Evolutionary conservation across 2,797 vertebrate species (phyloP).

Genomic region (Pangasius mekongensis): DNA sequence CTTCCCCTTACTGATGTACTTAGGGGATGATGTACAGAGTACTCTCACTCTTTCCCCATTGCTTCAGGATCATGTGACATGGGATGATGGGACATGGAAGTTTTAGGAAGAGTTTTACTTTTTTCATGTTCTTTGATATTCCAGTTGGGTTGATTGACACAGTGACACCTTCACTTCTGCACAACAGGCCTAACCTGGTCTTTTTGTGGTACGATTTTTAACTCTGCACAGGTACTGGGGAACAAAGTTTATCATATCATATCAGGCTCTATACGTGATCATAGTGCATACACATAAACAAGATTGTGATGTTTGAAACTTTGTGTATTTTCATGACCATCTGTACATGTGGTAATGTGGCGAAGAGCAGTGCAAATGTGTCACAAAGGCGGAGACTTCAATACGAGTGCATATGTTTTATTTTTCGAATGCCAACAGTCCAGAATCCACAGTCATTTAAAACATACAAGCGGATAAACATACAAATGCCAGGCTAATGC

Average conservation of each 20-base stretch:
- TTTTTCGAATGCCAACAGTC: neutral
- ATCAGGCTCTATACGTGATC: neutral
- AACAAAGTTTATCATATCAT: neutral
- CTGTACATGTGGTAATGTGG: neutral
- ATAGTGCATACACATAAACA: neutral
- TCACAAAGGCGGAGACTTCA: neutral
- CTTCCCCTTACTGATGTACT: constrained; percentile 35
- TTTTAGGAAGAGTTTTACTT: constrained; percentile 17
- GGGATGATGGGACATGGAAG: constrained; percentile 5
- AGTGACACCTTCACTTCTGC: constrained; percentile 23
- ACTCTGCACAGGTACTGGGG: constrained; percentile 36
- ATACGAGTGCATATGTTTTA: neutral
- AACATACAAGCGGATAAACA: neutral
- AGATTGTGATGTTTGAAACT: neutral
- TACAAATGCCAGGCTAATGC: neutral
- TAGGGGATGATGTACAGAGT: neutral
- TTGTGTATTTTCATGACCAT: neutral
- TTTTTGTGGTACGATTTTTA: constrained; percentile 36
- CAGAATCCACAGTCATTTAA: neutral
- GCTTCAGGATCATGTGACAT: constrained; percentile 20
- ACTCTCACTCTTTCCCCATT: constrained; percentile 31
- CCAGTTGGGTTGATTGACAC: neutral
- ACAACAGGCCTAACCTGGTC: neutral
- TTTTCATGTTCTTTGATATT: neutral
- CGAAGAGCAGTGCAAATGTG: neutral